phyloP scores from a whole-genome alignment of 1,140 invertebrate species.

The Ephestia elutella region DNA sequence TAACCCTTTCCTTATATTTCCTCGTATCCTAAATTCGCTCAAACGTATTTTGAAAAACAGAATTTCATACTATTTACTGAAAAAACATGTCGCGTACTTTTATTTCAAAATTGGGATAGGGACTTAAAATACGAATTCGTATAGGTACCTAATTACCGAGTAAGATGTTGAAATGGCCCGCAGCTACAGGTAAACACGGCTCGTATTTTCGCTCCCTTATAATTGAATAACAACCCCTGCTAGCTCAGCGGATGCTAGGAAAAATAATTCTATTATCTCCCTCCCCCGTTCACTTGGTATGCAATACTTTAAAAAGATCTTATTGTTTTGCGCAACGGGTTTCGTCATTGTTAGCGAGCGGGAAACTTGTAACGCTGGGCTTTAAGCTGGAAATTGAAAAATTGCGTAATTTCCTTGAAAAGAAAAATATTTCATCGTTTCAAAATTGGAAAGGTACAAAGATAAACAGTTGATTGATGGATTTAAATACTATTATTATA shows the following conservation, averaged over 20 bases:
- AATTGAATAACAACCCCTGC: slow-evolving; percentile 57
- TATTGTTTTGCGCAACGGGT: slow-evolving; percentile 5
- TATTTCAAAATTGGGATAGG: background rate
- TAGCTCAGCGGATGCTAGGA: slow-evolving; percentile 42
- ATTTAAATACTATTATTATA: too few relatives aligned
- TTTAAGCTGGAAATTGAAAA: too few relatives aligned
- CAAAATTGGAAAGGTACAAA: too few relatives aligned
- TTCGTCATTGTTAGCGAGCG: background rate
- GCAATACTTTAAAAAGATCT: slow-evolving; percentile 25
- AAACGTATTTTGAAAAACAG: too few relatives aligned
- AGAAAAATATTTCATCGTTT: too few relatives aligned
- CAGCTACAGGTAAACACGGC: slow-evolving; percentile 46
- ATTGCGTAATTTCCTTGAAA: too few relatives aligned
- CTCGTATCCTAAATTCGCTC: too few relatives aligned
- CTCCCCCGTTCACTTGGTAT: slow-evolving; percentile 25
- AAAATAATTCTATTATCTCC: slow-evolving; percentile 56
- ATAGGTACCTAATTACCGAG: slow-evolving; percentile 2
- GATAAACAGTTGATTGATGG: too few relatives aligned
- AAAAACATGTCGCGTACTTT: background rate
- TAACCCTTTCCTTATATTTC: too few relatives aligned
- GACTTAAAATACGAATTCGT: background rate
- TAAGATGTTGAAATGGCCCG: slow-evolving; percentile 26
- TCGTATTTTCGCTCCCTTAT: slow-evolving; percentile 44
- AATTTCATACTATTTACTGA: too few relatives aligned
- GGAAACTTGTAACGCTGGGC: background rate